These are phyloP conservation scores for Melangyna quadrimaculata DNA, from an alignment of 2,888 invertebrate species.

Conservation along the genomic window DNA sequence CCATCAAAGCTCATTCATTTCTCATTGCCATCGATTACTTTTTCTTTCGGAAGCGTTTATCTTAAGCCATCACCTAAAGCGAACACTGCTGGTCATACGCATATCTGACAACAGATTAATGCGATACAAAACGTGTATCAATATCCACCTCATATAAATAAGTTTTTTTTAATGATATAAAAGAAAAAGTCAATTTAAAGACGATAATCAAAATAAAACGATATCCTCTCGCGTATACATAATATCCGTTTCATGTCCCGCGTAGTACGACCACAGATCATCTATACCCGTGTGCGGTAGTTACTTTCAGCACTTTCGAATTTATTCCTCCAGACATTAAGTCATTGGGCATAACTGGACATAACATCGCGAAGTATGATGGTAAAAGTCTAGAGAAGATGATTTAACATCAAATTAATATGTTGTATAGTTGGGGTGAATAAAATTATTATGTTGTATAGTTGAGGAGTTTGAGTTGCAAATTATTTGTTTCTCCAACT, in stretches of 20 bases:
- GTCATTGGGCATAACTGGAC: slow-evolving; percentile 20
- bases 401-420: slow-evolving; percentile 44
- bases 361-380: not conserved
- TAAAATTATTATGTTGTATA: slow-evolving; percentile 28
- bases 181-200: slow-evolving; percentile 13
- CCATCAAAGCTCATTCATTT: not conserved
- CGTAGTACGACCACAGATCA: not conserved
- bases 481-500: not conserved
- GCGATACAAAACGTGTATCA: slow-evolving; percentile 45
- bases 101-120: slow-evolving; percentile 42
- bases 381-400: slow-evolving; percentile 43
- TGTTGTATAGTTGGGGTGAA: not conserved
- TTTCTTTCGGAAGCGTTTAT: slow-evolving; percentile 49
- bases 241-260: not conserved
- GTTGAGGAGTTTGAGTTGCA: not conserved
- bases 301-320: slow-evolving; percentile 29
- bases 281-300: not conserved
- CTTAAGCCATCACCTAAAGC: slow-evolving; percentile 40
- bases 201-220: slow-evolving; percentile 55
- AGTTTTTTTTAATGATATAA: not conserved
- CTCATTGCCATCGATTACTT: slow-evolving; percentile 14
- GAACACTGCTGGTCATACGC: slow-evolving; percentile 16
- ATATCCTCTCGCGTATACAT: not conserved
- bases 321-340: slow-evolving; percentile 20
- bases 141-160: not conserved